phyloP scores from a whole-genome alignment of 2,888 invertebrate species.

The Cataglyphis rosenhaueri region DNA sequence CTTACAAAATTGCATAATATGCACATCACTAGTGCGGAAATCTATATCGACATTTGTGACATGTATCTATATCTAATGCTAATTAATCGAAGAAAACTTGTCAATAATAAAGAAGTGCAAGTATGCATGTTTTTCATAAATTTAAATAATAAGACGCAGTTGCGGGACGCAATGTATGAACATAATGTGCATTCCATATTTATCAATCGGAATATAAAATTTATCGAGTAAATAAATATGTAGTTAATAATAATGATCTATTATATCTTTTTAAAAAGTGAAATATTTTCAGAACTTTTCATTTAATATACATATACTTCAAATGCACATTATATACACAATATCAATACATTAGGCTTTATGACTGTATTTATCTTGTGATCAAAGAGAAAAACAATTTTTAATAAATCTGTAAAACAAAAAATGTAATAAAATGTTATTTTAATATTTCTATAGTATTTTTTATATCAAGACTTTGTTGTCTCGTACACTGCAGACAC shows the following conservation, averaged over 20 bases:
- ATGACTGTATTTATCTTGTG: too few relatives aligned
- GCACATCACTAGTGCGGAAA: neutral
- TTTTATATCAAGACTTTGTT: conserved; percentile 9
- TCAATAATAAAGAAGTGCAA: neutral
- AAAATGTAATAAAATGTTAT: neutral
- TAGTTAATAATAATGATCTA: neutral
- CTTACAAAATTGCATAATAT: neutral
- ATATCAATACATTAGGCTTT: conserved; percentile 9
- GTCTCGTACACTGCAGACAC: neutral
- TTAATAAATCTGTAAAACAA: neutral
- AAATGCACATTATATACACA: conserved; percentile 35
- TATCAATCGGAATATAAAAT: conserved; percentile 7
- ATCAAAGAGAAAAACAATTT: neutral
- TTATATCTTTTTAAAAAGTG: neutral
- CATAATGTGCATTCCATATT: neutral
- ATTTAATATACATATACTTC: neutral
- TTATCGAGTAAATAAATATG: neutral
- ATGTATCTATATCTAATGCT: neutral
- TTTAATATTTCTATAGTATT: neutral
- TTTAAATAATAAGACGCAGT: neutral
- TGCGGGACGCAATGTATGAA: neutral
- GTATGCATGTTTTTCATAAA: neutral
- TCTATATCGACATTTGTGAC: neutral
- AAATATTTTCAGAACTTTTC: neutral
- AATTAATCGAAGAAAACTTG: conserved; percentile 5